A percentile compares a stretch with the other conserved stretches of the same genome.
Evolutionary conservation across 2,888 invertebrate genomes (phyloP).

Genomic region (Lampropteryx suffumata): DNA sequence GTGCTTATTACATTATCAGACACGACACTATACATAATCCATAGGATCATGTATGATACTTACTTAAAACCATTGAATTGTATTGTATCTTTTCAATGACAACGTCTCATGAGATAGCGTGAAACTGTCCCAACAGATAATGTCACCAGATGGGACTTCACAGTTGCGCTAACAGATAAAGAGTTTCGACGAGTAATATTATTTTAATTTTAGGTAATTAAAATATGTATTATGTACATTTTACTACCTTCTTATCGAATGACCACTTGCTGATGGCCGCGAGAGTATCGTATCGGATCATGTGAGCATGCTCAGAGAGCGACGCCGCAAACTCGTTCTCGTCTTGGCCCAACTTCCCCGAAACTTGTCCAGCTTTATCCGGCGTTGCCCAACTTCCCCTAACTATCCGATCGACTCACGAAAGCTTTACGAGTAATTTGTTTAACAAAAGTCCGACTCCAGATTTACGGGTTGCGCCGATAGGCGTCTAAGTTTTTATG

Average conservation of each 20-base stretch:
- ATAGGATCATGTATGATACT: too few relatives aligned
- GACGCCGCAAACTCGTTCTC: slow-evolving; percentile 50
- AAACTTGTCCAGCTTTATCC: slow-evolving; percentile 62
- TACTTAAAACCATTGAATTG: too few relatives aligned
- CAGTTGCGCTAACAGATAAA: too few relatives aligned
- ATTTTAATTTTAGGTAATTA: too few relatives aligned
- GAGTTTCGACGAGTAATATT: too few relatives aligned
- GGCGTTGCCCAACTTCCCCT: slow-evolving; percentile 35
- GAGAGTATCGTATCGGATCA: slow-evolving; percentile 5
- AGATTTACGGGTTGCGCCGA: slow-evolving; percentile 42
- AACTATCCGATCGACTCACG: slow-evolving; percentile 64
- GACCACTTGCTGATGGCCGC: too few relatives aligned
- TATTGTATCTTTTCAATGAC: too few relatives aligned
- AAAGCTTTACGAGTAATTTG: slow-evolving; percentile 70
- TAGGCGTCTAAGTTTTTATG: slow-evolving; percentile 26
- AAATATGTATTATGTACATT: too few relatives aligned
- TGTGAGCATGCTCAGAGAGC: slow-evolving; percentile 14
- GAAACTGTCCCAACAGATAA: too few relatives aligned
- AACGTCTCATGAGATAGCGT: too few relatives aligned
- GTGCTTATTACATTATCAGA: background rate
- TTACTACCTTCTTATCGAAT: too few relatives aligned
- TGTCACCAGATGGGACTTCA: too few relatives aligned
- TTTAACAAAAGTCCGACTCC: slow-evolving; percentile 57
- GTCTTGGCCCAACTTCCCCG: slow-evolving; percentile 27
- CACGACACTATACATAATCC: slow-evolving; percentile 7